Base-by-base conservation (phyloP, 2,888 invertebrate genomes). In the Phyllotreta striolata region DNA sequence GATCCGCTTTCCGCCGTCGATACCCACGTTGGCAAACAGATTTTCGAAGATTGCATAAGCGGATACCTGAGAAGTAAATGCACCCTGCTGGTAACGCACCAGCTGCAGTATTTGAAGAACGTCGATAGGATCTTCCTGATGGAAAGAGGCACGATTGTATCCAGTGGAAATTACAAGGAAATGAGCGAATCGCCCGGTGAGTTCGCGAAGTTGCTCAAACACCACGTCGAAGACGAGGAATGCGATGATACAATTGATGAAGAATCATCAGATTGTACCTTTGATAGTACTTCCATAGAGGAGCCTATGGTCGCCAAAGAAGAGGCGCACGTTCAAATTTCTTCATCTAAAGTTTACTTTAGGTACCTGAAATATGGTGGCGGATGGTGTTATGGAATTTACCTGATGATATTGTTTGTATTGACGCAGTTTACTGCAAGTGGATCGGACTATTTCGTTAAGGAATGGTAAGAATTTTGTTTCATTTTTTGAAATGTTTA, bases 1-100 rank as follows among this genome's bases (percentile, higher is more conserved):
- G 93, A 93, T 81, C 92, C 93, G 0, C 79, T 93, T 1, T 90
- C 90, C 64, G 92, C 92, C 0, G 92, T 93, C 0, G 93, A 93
- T 78, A 84, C 90, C 0, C 87, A 88, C 64, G 92, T 93, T n/a
- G 89, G 90, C 0, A 86, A 87, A 64, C 88, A 90, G 77, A 80
- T 93, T 4, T 92, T 92, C 74, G 87, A 91, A 54, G 86, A 90
- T 79, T 92, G 91, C 58, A 88, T 92, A 61, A 81, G 63, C 79
- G 49, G 82, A 1, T 82, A 83, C 56, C 72, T 86, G 64, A 81
- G 83, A 9, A 82, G 87, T 65, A 87, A 89, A 76, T 90, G 91
- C 1, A 84, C 91, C 34, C 86, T 94, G 67, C 85, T 95, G 7
- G 91, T 93, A 64, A 95, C 95, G 0, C 94, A 95, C 80, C 94